A percentile compares a stretch with the other conserved stretches of the same genome.
Conservation (phyloP, 53 echinoderm and acorn worm species). For the Henricia sp. region DNA sequence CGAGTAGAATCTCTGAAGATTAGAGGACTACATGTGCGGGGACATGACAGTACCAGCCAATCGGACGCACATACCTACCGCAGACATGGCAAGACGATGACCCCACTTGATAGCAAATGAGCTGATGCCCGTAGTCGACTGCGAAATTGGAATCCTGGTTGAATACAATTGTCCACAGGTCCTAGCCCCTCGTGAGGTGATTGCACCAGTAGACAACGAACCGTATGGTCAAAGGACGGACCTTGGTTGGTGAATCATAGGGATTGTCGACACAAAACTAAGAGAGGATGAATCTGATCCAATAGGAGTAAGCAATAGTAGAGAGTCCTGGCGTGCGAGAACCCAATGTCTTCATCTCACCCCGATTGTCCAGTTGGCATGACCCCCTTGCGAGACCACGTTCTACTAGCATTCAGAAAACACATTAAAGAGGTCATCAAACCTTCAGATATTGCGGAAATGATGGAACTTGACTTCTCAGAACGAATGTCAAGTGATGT, state of each 20-base stretch:
- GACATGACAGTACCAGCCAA: slow-evolving; percentile 42
- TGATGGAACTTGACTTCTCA: slow-evolving; percentile 62
- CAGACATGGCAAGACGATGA: slow-evolving; percentile 30
- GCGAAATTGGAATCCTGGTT: slow-evolving; percentile 64
- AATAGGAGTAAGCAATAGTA: slow-evolving; percentile 31
- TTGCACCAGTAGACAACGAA: slow-evolving; percentile 18
- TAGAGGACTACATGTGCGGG: slow-evolving; percentile 36
- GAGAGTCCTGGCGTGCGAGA: slow-evolving; percentile 28
- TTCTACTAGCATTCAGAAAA: slow-evolving; percentile 24
- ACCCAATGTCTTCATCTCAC: slow-evolving; percentile 1
- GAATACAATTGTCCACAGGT: slow-evolving; percentile 65
- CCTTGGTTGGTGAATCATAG: slow-evolving; percentile 57
- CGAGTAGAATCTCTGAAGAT: slow-evolving; percentile 2
- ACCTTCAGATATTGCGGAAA: background rate
- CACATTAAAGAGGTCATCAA: slow-evolving; percentile 21
- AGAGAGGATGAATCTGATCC: slow-evolving; percentile 32
- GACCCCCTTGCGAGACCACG: background rate
- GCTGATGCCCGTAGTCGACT: slow-evolving; percentile 38
- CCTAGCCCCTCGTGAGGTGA: slow-evolving; percentile 46
- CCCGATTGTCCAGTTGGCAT: slow-evolving; percentile 10
- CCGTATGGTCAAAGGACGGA: slow-evolving; percentile 56
- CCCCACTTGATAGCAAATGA: slow-evolving; percentile 39
- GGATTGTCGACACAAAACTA: slow-evolving; percentile 15
- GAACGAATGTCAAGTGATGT: slow-evolving; percentile 10
- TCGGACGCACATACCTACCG: slow-evolving; percentile 40